Conservation (phyloP, 1,140 invertebrate species). For the Stegodyphus mimosarum region DNA sequence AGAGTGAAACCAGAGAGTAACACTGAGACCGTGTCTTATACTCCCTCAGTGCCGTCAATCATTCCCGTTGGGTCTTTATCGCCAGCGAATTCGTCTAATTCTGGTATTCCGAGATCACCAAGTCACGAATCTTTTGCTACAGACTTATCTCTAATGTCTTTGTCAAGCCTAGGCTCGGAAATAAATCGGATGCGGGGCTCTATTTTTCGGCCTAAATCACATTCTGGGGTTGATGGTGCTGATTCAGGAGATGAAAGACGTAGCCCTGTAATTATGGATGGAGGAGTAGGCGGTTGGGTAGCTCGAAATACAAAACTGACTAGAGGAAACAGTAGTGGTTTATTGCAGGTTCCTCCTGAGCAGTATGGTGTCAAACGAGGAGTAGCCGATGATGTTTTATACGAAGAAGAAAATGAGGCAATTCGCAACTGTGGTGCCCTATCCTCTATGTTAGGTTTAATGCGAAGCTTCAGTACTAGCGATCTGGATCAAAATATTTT, state of each 20-base stretch:
- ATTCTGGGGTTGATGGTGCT: slow-evolving; percentile 7
- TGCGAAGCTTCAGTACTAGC: slow-evolving; percentile 83
- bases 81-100: slow-evolving; percentile 30
- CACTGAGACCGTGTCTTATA: neutral
- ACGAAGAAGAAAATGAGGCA: slow-evolving; percentile 80
- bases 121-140: slow-evolving; percentile 86
- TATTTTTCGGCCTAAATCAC: slow-evolving; percentile 4
- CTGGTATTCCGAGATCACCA: slow-evolving; percentile 74
- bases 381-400: slow-evolving; percentile 74
- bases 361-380: slow-evolving; percentile 40
- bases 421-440: slow-evolving; percentile 81
- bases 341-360: slow-evolving; percentile 56
- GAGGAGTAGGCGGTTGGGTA: slow-evolving; percentile 52
- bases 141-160: slow-evolving; percentile 82
- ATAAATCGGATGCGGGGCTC: slow-evolving; percentile 60
- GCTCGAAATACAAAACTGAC: slow-evolving; percentile 12
- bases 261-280: slow-evolving; percentile 51
- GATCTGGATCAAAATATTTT: slow-evolving; percentile 72
- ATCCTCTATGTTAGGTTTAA: slow-evolving; percentile 81
- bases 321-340: slow-evolving; percentile 2
- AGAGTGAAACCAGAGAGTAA: neutral
- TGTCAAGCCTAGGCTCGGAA: slow-evolving; percentile 79
- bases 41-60: neutral
- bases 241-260: slow-evolving; percentile 45
- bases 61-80: neutral